Evolutionary conservation across 2,797 vertebrate species (phyloP), one percentile per base, ranked within the genome.

Genomic region (Lithobates sylvaticus): DNA sequence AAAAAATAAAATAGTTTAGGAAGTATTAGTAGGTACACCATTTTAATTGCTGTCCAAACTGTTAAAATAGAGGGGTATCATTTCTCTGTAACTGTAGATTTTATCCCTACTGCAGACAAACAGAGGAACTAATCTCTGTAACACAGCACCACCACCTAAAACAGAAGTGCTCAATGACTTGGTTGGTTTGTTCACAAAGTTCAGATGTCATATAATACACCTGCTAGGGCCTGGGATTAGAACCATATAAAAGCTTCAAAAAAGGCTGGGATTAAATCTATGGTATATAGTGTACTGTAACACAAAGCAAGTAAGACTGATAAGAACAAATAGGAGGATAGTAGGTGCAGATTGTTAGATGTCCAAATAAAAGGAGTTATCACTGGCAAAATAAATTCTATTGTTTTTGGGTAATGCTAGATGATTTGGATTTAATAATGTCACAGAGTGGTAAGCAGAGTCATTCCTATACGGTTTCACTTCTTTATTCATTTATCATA

Each of bases 291-390:
- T 84, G n/a, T 80, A 73, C 81, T 32, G 42, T 44, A 39, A 75
- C 47, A 87, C 76, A 84, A 87, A 80, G 81, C 70, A 67, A 3
- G 54, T 32, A 34, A 34, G 32, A 64, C 61, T 44, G 86, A 86
- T 81, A 79, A 86, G 84, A 68, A 85, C 77, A 69, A 86, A 69
- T 50, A 81, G 70, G 75, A 76, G 67, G 73, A 78, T 75, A 87
- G 42, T 84, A 87, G 81, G 76, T 84, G 81, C 15, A 61, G 70
- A 80, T 76, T 87, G 81, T 80, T 78, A 80, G 65, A 84, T 79
- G 86, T 39, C 16, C 34, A 70, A 79, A 87, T 87, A 79, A 84
- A 87, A 84, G 81, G 71, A 87, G 83, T 80, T 79, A 84, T 69
- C 76, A 87, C 65, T 74, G 61, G 29, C 64, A 72, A 78, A 87